Base-by-base conservation (phyloP, 2,888 invertebrate genomes). In the Monopis laevigella region DNA sequence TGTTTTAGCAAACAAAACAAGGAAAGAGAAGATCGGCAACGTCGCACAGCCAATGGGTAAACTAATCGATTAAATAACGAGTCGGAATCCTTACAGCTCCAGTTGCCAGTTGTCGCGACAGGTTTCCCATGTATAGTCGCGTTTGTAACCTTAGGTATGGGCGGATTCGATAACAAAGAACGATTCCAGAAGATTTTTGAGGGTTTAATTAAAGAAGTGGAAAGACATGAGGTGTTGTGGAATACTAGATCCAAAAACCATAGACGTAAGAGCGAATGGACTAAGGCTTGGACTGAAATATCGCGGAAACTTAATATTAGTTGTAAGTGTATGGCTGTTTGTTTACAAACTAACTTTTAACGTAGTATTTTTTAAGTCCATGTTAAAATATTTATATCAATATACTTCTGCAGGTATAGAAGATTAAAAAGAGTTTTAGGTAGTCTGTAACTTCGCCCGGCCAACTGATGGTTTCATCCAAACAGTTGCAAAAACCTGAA, bases 1-100 rank as follows among this genome's bases (percentile, higher is more conserved):
- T 32, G 14, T 32, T 32, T 32, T 16, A 11, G 21, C 34, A 36
- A 36, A 36, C 36, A 36, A 36, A 36, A 21, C 36, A 36, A 19
- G 19, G n/a, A 36, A 13, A 21, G n/a, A n/a, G n/a, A n/a, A n/a
- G n/a, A 10, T 36, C 21, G 36, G 36, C 36, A 36, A 36, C 36
- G 21, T 36, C 36, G 36, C 35, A 30, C 12, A 21, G 29, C 29
- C 10, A 6, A 7, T 5, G 6, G 10, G 10, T 24, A 10, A 24
- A 24, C n/a, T 11, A 21, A 36, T 36, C 36, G 36, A 36, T 36
- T 36, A 11, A 24, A 10, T 36, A n/a, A 10, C 36, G 7, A 2
- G 21, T 11, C 29, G 24, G 24, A 6, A 10, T 24, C 10, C 24
- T 24, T 5, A 21, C 29, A 29, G n/a, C 11, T 21, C 32, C 32